Evolutionary conservation across 2,888 invertebrate species (phyloP), one percentile per base, ranked within the genome.

Genomic region (Podabrus alpinus): DNA sequence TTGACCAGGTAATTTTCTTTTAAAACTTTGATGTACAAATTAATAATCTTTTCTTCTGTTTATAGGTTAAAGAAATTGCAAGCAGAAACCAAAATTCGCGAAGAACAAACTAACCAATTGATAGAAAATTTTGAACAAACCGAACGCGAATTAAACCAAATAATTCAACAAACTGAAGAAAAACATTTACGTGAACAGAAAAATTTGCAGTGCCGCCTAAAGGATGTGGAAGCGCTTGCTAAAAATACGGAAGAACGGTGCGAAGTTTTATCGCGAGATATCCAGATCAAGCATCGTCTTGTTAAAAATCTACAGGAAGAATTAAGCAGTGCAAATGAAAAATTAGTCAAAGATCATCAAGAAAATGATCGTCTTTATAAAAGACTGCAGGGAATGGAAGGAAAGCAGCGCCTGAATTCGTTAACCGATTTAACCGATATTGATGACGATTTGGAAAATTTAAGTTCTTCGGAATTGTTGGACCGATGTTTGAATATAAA

Each of bases 401-500:
- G 91, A 15, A 85, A 87, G 70, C 90, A 82, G 77, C 93, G 94
- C 80, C 91, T 94, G 79, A 94, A 94, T 80, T 95, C 95, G 4
- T 88, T 96, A 9, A 93, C 94, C 80, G 95, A 96, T 85, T 89
- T 96, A 59, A 94, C 94, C 9, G 94, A 94, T 85, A 88, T 92
- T 82, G 94, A 95, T 79, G 87, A 94, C 73, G 93, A 95, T 87
- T 88, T 95, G 1, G 93, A 92, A 80, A 89, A 91, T 13, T 87
- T 95, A 80, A 94, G 94, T 83, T 93, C 93, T 79, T 93, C 93
- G 81, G 92, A 92, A 82, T 88, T 95, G 70, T 92, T 94, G 80
- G 95, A 95, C 82, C 95, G 95, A 83, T 95, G 94, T 84, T 90
- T 92, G 60, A 95, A 95, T 82, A 87, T 96, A 74, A 90, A 92